Evolutionary conservation across 2,888 invertebrate genomes (phyloP).

Genomic region (Coenonympha glycerion): DNA sequence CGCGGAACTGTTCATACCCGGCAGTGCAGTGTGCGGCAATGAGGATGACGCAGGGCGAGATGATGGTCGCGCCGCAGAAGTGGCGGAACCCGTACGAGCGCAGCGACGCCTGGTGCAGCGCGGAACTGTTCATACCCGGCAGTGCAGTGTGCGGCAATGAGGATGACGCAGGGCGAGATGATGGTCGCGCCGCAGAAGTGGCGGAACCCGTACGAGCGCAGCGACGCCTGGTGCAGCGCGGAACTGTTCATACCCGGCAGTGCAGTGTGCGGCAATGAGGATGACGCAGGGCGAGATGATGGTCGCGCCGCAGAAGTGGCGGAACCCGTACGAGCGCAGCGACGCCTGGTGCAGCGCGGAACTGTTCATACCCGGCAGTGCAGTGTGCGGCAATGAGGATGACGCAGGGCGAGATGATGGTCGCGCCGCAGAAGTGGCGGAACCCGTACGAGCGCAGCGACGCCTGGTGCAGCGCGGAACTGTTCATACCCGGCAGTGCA

Average conservation of each 20-base stretch:
- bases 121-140: slow-evolving; percentile 52
- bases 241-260: slow-evolving; percentile 55
- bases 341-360: slow-evolving; percentile 72
- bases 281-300: slow-evolving; percentile 70
- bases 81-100: slow-evolving; percentile 67
- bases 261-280: slow-evolving; percentile 76
- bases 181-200: slow-evolving; percentile 79
- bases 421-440: slow-evolving; percentile 78
- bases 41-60: slow-evolving; percentile 69
- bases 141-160: slow-evolving; percentile 77
- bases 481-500: slow-evolving; percentile 67
- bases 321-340: slow-evolving; percentile 57
- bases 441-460: slow-evolving; percentile 65
- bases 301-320: slow-evolving; percentile 78
- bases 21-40: slow-evolving; percentile 77
- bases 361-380: slow-evolving; percentile 57
- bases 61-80: slow-evolving; percentile 77
- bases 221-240: slow-evolving; percentile 72
- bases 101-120: slow-evolving; percentile 73
- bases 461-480: slow-evolving; percentile 65
- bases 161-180: slow-evolving; percentile 66
- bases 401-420: slow-evolving; percentile 69
- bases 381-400: slow-evolving; percentile 77
- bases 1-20: slow-evolving; percentile 49
- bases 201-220: slow-evolving; percentile 61